Percentiles rank a stretch among this genome's conserved stretches.
Evolutionary conservation across 2,113 vertebrate species (phyloP).

Genomic region (Serinus canaria): DNA sequence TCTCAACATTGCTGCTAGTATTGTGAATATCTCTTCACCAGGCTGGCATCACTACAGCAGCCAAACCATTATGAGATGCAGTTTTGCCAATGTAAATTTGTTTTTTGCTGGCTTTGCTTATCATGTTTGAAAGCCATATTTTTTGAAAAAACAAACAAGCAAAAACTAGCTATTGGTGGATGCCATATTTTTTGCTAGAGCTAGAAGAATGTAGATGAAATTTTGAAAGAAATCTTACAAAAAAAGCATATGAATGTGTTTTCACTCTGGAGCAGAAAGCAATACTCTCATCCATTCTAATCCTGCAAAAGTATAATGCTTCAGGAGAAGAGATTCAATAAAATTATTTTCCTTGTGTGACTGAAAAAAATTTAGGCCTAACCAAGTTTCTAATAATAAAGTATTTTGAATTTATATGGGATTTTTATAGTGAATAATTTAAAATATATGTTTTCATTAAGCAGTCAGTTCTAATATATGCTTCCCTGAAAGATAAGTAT

Average conservation of each 20-base stretch:
- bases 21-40: background rate
- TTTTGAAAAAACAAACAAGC: background rate
- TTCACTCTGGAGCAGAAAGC: background rate
- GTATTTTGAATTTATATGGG: background rate
- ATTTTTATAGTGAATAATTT: background rate
- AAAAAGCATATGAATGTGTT: background rate
- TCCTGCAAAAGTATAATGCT: background rate
- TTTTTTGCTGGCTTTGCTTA: slow-evolving; percentile 15
- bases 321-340: background rate
- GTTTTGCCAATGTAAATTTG: slow-evolving; percentile 37
- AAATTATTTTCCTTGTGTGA: background rate
- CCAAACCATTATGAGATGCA: background rate
- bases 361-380: background rate
- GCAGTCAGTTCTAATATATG: background rate
- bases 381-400: background rate
- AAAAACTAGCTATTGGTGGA: background rate
- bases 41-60: background rate
- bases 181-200: slow-evolving; percentile 13
- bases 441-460: background rate
- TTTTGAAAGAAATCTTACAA: background rate
- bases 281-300: background rate
- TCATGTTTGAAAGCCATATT: background rate
- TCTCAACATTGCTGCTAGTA: background rate
- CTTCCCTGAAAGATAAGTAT: background rate
- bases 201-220: background rate